These are phyloP conservation scores for Melanotaenia parkinsoni DNA, from an alignment of 2,797 vertebrate species.

Conservation along the genomic window DNA sequence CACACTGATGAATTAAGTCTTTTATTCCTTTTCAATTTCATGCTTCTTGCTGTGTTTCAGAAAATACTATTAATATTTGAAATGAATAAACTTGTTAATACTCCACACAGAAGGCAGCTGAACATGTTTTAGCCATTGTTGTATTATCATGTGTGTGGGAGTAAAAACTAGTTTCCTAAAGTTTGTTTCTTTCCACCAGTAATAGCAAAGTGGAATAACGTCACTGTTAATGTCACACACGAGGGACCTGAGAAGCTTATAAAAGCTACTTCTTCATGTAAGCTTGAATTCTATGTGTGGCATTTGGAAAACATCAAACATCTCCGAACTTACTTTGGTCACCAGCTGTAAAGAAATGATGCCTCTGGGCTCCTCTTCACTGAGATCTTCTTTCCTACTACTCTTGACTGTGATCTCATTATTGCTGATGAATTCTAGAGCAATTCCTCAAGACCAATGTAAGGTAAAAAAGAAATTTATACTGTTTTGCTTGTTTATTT, in stretches of 20 bases:
- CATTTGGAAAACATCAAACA: constrained; percentile 12
- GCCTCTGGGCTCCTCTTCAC: constrained; percentile 25
- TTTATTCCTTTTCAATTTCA: constrained; percentile 43
- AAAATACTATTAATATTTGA: constrained; percentile 45
- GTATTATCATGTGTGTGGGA: constrained; percentile 8
- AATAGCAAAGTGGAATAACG: neutral
- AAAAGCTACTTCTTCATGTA: neutral
- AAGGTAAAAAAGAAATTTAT: constrained; percentile 51
- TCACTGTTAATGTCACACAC: constrained; percentile 24
- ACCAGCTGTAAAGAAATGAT: constrained; percentile 43
- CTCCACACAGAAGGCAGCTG: neutral
- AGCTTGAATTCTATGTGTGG: neutral
- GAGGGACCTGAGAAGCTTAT: neutral
- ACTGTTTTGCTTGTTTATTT: neutral
- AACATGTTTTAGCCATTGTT: neutral
- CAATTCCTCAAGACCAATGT: constrained; percentile 20
- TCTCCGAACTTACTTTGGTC: constrained; percentile 7
- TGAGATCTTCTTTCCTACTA: constrained; percentile 35
- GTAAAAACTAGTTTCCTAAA: neutral
- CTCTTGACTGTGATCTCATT: constrained; percentile 55
- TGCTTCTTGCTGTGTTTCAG: constrained; percentile 44
- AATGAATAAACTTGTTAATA: constrained; percentile 30
- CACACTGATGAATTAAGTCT: constrained; percentile 6
- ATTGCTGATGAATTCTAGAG: constrained; percentile 49
- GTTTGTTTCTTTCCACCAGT: constrained; percentile 2